Base-by-base conservation (phyloP, 2,113 vertebrate genomes). In the Acinonyx jubatus region DNA sequence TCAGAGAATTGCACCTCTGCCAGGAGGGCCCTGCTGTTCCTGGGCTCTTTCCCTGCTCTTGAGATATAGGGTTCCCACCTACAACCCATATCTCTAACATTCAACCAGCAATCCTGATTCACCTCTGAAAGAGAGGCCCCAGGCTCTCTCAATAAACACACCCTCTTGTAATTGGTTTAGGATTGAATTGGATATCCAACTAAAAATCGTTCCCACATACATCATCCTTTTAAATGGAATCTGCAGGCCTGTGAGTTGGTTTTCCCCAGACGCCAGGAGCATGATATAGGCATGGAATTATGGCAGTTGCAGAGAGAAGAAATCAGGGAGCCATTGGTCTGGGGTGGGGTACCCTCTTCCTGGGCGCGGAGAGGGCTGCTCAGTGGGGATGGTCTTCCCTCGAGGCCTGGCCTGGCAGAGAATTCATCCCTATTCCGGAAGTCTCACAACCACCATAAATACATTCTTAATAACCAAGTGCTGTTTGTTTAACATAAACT, bases 401-500 rank as follows among this genome's bases (percentile, higher is more conserved):
- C 45, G 71, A 87, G 86, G 19, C 50, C 57, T 1, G 4, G 66
- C 45, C 71, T 45, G 38, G 65, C 65, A 71, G 36, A 14, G 69
- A 66, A 52, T 52, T 11, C 15, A 21, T 50, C 65, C 96, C 82
- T 92, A 68, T 90, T 92, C 80, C 38, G 1, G 2, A 89, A 92
- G 90, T 73, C 11, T 5, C 92, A 96, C 80, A 94, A 91, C 82
- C 90, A 92, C 74, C 45, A 85, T 98, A 97, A 98, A 97, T 97
- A 91, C 14, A 85, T 87, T 98, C 97, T 97, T 98, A 97, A 97
- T 98, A 98, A 98, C 97, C 97, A 94, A 95, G 82, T 83, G 15
- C 63, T 98, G 94, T 98, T 98, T 98, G 97, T 97, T 98, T 98
- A 97, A 97, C 92, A 91, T 97, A 97, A 97, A 97, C 97, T 97